Evolutionary conservation across 2,113 vertebrate species (phyloP).

Genomic region (Narcine bancroftii): DNA sequence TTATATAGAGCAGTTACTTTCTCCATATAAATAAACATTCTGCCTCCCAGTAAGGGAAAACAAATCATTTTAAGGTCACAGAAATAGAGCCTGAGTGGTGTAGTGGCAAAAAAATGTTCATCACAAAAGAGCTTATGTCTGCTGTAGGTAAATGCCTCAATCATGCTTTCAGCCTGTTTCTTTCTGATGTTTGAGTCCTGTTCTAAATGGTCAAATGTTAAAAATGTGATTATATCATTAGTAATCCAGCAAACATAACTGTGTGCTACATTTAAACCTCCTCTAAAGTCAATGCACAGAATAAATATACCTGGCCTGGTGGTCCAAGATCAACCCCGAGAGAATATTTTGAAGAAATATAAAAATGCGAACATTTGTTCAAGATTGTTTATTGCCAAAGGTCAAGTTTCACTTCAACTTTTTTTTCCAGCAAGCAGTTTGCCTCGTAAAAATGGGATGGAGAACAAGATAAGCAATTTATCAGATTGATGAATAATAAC

Average conservation of each 20-base stretch:
- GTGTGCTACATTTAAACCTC: background rate
- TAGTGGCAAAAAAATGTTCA: background rate
- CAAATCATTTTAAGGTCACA: slow-evolving; percentile 22
- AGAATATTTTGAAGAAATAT: background rate
- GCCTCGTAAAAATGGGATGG: background rate
- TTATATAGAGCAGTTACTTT: background rate
- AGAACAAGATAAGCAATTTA: background rate
- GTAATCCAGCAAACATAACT: background rate
- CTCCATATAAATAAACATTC: slow-evolving; percentile 8
- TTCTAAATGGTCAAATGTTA: background rate
- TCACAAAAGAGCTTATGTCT: slow-evolving; percentile 11
- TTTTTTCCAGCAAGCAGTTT: background rate
- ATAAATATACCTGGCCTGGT: background rate
- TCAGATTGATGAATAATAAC: background rate
- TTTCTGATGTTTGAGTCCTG: background rate
- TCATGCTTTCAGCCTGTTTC: background rate
- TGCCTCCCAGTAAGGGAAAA: background rate
- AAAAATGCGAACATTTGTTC: background rate
- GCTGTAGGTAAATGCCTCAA: slow-evolving; percentile 4
- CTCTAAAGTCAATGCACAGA: background rate
- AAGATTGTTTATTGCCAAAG: background rate
- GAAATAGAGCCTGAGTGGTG: background rate
- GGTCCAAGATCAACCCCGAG: background rate
- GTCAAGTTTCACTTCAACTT: background rate
- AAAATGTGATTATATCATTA: background rate